A percentile compares a stretch with the other conserved stretches of the same genome.
phyloP scores from a whole-genome alignment of 2,113 vertebrate species.

The Chrysochloris asiatica region DNA sequence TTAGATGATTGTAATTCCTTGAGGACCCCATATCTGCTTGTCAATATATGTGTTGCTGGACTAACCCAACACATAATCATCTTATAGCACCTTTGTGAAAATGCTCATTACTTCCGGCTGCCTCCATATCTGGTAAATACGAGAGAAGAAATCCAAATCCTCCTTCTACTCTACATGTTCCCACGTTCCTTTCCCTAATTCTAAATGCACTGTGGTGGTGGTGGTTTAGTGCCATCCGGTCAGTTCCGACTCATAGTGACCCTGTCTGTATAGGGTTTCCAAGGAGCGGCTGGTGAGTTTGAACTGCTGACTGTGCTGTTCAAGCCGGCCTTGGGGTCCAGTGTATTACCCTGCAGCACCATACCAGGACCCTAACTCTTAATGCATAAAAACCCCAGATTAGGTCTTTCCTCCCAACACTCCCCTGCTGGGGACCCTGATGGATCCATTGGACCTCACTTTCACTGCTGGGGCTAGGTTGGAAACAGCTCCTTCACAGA shows the following conservation, averaged over 20 bases:
- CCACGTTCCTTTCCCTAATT: neutral
- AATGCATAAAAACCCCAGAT: neutral
- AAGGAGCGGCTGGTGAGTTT: too few relatives aligned
- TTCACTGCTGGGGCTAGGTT: neutral
- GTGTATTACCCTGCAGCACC: too few relatives aligned
- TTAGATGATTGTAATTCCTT: slow-evolving; percentile 18
- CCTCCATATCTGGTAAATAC: neutral
- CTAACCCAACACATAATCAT: neutral
- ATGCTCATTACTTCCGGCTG: neutral
- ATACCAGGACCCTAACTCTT: too few relatives aligned
- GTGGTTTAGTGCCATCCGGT: too few relatives aligned
- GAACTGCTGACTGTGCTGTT: too few relatives aligned
- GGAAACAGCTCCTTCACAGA: neutral
- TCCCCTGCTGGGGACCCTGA: too few relatives aligned
- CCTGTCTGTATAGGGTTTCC: too few relatives aligned
- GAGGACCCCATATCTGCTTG: neutral
- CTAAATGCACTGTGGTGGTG: too few relatives aligned
- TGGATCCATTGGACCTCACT: neutral
- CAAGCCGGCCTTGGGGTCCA: too few relatives aligned
- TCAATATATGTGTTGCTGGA: neutral
- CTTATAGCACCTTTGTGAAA: neutral
- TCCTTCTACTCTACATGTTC: neutral
- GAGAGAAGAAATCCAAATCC: neutral
- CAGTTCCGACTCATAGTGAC: too few relatives aligned
- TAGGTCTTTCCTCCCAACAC: neutral